Evolutionary conservation across 2,797 vertebrate genomes (phyloP), one percentile per base, ranked within the genome.

Genomic region (Leuciscus waleckii): DNA sequence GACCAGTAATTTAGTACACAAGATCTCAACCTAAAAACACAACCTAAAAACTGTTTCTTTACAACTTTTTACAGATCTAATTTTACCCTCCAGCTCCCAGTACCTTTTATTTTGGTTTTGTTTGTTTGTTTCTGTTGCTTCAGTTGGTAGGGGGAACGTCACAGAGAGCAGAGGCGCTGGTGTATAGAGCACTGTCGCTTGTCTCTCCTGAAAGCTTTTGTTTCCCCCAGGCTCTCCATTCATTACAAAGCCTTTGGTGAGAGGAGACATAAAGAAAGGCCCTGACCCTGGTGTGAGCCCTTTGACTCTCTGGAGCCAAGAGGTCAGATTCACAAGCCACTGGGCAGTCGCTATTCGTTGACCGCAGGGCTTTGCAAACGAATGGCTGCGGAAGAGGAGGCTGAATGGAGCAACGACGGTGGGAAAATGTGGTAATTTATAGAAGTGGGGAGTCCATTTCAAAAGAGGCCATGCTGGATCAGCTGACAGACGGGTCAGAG

Each of bases 211-310:
- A 96, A 96, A 96, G 94, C 96, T 96, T 96, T 93, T 93, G 94
- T 96, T 94, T 95, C 93, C 95, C 85, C 94, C 95, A 94, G 96
- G 96, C 95, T 96, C 95, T 93, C 95, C 96, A 98, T 97, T 98
- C 98, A 98, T 97, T 97, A 98, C 96, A 95, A 96, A 95, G 96
- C 96, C 97, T 97, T 98, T 98, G 97, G 95, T 98, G 95, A 95
- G 96, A 96, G 97, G 96, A 95, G 93, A 93, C 93, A 95, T 93
- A 95, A 95, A 95, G 94, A 97, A 95, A 94, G 96, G 94, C 93
- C 89, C 85, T 95, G 97, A 97, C 97, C 96, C 94, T 91, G 93
- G 96, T 96, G 96, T 94, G 90, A 79, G 97, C 93, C 97, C 98
- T 99, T 97, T 99, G 97, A 98, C 98, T 54, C 91, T 81, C 84